Evolutionary conservation across 2,888 invertebrate genomes (phyloP), one percentile per base, ranked within the genome.

Genomic region (Drosophila nr. fundita): DNA sequence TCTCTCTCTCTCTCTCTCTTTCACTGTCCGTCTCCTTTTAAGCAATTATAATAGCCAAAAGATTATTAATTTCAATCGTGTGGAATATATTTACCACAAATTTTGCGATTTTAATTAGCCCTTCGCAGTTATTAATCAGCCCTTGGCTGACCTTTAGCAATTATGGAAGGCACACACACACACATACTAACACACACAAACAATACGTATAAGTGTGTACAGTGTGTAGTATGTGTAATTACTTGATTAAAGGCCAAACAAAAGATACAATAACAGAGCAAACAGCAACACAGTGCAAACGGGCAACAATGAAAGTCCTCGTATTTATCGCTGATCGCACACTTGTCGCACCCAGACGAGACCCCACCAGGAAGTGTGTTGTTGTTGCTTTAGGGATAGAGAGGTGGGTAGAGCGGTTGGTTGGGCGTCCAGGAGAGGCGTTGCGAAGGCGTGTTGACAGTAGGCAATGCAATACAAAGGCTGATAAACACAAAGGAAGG

Each of bases 201-300:
- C 40, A 45, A 34, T 38, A 13, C 11, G 42, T 13, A 32, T 2
- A 24, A 3, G 24, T 15, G 32, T 34, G 34, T 59, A 18, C 0
- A 36, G 18, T 24, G 36, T 59, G 18, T 38, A 21, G 30, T 50
- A 50, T 60, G 21, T 59, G 36, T 83, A 83, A 84, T 84, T 84
- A 87, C 83, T 82, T 76, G 83, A 78, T 83, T 80, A 86, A 87
- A 76, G 80, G 68, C 73, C 85, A 85, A 78, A 86, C 81, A 88
- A 80, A 73, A 63, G 74, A 69, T 60, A 62, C 61, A 71, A 71
- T 60, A 66, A 69, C 57, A 65, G 58, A 72, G 52, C 66, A 72
- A 78, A 70, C 60, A 64, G 67, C 68, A 52, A 58, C 64, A 66
- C n/a, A 32, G 50, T 27, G 70, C 62, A 70, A 71, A 70, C 58